Conservation (phyloP, 2,888 invertebrate genomes). For the Pristionchus fissidentatus region DNA sequence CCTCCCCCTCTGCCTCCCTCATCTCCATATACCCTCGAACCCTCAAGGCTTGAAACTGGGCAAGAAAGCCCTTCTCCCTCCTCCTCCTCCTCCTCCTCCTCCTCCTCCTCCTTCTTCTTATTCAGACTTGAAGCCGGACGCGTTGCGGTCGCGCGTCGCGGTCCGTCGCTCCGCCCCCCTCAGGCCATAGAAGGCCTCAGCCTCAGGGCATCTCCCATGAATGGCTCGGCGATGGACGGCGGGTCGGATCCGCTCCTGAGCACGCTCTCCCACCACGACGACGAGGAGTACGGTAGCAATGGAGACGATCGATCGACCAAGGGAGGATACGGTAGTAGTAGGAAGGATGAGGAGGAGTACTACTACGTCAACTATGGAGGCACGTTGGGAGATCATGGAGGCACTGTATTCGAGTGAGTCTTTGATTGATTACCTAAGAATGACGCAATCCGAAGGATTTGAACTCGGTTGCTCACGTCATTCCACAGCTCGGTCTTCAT, state of each 20-base stretch:
- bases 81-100: background rate
- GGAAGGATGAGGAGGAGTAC: conserved; percentile 23
- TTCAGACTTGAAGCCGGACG: conserved; percentile 25
- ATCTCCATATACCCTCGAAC: background rate
- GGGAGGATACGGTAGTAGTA: too few relatives aligned
- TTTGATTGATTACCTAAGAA: background rate
- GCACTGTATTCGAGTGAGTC: conserved; percentile 30
- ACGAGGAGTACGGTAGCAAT: conserved; percentile 38
- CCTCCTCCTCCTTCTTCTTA: conserved; percentile 33
- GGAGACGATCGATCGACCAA: background rate
- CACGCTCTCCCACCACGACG: conserved; percentile 41
- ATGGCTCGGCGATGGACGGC: conserved; percentile 8
- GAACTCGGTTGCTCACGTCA: too few relatives aligned
- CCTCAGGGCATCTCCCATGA: background rate
- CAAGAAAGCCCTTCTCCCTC: background rate
- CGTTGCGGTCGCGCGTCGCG: conserved; percentile 31
- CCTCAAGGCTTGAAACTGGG: conserved; percentile 15
- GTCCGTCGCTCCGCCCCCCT: background rate
- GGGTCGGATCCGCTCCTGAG: conserved; percentile 54
- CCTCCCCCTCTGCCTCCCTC: background rate
- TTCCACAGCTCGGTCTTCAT: too few relatives aligned
- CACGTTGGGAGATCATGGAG: background rate
- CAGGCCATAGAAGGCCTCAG: background rate
- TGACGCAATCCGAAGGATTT: background rate
- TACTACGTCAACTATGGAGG: conserved; percentile 21